Evolutionary conservation across 2,113 vertebrate genomes (phyloP).

Genomic region (Myrmecobius fasciatus): DNA sequence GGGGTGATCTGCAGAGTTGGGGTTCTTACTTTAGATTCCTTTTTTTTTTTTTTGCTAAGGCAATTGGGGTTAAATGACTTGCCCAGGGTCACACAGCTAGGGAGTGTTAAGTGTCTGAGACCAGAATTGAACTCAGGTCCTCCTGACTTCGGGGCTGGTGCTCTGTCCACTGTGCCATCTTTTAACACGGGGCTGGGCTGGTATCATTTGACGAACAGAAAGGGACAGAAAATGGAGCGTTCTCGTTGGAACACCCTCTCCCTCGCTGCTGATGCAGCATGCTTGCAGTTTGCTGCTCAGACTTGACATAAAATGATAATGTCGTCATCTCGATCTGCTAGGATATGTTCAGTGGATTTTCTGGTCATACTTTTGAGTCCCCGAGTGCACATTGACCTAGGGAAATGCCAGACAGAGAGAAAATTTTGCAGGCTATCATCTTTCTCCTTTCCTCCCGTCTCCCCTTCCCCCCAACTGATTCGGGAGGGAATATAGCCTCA

Average conservation of each 20-base stretch:
- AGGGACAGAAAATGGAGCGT: constrained; percentile 16
- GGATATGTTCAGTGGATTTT: background rate
- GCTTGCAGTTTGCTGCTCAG: background rate
- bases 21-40: constrained; percentile 20
- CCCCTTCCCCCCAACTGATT: background rate
- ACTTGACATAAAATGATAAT: background rate
- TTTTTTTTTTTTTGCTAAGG: too few species aligned
- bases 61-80: too few species aligned
- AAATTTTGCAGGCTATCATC: background rate
- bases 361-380: constrained; percentile 2
- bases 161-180: too few species aligned
- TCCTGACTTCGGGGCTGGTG: too few species aligned
- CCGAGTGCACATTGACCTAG: background rate
- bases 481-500: background rate
- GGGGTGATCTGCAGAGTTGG: background rate
- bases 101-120: too few species aligned
- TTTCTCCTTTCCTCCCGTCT: background rate
- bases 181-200: background rate
- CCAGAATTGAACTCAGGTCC: too few species aligned
- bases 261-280: background rate
- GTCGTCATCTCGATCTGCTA: background rate
- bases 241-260: rapidly evolving
- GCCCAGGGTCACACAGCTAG: too few species aligned
- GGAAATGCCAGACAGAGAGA: constrained; percentile 21
- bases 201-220: background rate